Evolutionary conservation across 2,888 invertebrate genomes (phyloP), one percentile per base, ranked within the genome.

Genomic region (Hirtodrosophila confusa): DNA sequence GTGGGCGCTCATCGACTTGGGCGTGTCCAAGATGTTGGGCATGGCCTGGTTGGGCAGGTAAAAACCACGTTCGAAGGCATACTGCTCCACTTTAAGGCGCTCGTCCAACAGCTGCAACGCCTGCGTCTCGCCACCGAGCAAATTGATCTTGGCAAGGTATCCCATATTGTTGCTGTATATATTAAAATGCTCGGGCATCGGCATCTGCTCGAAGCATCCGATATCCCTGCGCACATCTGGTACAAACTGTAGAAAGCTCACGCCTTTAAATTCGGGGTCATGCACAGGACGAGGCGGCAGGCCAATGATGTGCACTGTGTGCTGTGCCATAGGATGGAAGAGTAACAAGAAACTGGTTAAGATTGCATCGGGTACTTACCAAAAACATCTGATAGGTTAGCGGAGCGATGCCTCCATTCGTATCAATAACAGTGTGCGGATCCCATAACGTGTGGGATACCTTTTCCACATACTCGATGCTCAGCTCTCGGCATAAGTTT

Each of bases 381-480:
- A 94, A 89, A 87, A 95, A 95, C 93, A 95, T 94, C 89, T 94
- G 93, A 88, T 94, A 95, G 0, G 95, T 95, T 8, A 95, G 92
- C 10, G 95, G 95, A 2, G 95, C 94, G 12, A 93, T 93, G 5
- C 95, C 95, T 0, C 95, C 95, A 87, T 95, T 95, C 6, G 94
- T 93, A 31, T 93, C 91, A 40, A 95, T 93, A 7, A 95, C 93
- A 35, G 91, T 92, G 31, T 93, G 92, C 0, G 95, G 95, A 88
- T 95, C 93, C 95, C 95, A 96, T 7, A 95, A 91, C 0, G 95
- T 95, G 76, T 95, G 95, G 0, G 95, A 95, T 3, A 95, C 94
- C 77, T 93, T 92, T 83, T 95, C 95, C 37, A 91, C 89, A 49
- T 93, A 93, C 45, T 91, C 84, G 3, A 95, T 93, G 23, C 93